These are phyloP conservation scores for Brachycybe producta DNA, from an alignment of 2,888 invertebrate species.

Conservation along the genomic window DNA sequence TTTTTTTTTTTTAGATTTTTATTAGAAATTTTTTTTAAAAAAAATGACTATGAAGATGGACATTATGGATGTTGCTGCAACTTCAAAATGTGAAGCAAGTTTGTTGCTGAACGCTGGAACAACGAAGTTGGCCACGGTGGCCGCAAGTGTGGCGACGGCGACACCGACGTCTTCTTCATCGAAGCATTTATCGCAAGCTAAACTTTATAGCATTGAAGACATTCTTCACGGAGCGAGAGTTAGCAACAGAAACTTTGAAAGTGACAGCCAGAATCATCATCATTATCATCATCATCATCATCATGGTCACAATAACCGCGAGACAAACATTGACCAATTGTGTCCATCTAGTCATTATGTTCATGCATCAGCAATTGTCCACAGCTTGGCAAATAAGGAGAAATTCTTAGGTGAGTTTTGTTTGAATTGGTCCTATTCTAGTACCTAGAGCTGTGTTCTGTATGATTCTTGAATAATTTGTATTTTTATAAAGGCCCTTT, in stretches of 20 bases:
- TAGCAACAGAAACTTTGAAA: not conserved
- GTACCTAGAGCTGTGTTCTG: no score
- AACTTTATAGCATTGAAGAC: constrained; percentile 13
- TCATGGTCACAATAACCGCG: not conserved
- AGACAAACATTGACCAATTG: not conserved
- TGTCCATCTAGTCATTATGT: not conserved
- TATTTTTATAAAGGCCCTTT: no score
- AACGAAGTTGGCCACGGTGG: not conserved
- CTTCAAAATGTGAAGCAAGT: no score
- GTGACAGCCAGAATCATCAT: not conserved
- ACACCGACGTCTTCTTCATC: not conserved
- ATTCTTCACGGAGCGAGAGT: constrained; percentile 5
- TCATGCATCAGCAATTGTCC: not conserved
- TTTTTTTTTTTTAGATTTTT: no score
- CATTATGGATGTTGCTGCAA: no score
- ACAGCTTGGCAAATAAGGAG: no score
- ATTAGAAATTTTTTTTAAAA: no score
- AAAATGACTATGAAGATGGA: no score
- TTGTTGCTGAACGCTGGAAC: no score
- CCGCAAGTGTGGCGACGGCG: not conserved
- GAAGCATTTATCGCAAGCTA: not conserved
- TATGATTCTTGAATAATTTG: no score
- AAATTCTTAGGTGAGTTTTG: no score
- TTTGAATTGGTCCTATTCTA: no score
- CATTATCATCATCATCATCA: not conserved